These are phyloP conservation scores for Pachyrhynchus sulphureomaculatus DNA, from an alignment of 1,140 invertebrate species.

Conservation along the genomic window DNA sequence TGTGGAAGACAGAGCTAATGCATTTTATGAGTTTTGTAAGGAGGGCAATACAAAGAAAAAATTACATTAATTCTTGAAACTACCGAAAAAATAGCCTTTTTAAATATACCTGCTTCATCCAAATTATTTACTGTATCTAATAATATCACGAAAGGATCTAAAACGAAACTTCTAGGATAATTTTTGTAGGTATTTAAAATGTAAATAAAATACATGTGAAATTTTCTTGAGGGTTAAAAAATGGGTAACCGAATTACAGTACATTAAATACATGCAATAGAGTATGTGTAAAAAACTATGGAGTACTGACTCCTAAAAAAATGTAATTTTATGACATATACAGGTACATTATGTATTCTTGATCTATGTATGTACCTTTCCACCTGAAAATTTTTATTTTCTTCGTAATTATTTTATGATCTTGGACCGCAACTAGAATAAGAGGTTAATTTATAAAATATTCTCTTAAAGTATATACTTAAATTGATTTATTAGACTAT, in stretches of 20 bases:
- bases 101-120: no score
- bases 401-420: conserved; percentile 36
- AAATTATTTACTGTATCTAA: no score
- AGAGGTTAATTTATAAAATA: conserved; percentile 39
- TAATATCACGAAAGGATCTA: not conserved
- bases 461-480: conserved; percentile 42
- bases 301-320: conserved; percentile 16
- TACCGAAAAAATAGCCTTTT: no score
- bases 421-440: conserved; percentile 38
- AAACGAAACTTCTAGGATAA: not conserved
- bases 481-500: conserved; percentile 40
- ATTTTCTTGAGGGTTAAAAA: conserved; percentile 15
- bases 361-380: conserved; percentile 36
- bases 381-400: conserved; percentile 36
- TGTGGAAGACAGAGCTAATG: no score
- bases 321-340: conserved; percentile 27
- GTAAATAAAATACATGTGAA: conserved; percentile 5
- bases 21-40: no score
- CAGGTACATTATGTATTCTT: conserved; percentile 32
- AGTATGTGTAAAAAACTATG: conserved; percentile 35
- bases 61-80: no score
- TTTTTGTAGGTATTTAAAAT: not conserved
- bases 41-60: no score
- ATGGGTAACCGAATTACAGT: conserved; percentile 17
- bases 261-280: conserved; percentile 43